Evolutionary conservation across 2,797 vertebrate species (phyloP), one percentile per base, ranked within the genome.

Genomic region (Hippopotamyrus pictus): DNA sequence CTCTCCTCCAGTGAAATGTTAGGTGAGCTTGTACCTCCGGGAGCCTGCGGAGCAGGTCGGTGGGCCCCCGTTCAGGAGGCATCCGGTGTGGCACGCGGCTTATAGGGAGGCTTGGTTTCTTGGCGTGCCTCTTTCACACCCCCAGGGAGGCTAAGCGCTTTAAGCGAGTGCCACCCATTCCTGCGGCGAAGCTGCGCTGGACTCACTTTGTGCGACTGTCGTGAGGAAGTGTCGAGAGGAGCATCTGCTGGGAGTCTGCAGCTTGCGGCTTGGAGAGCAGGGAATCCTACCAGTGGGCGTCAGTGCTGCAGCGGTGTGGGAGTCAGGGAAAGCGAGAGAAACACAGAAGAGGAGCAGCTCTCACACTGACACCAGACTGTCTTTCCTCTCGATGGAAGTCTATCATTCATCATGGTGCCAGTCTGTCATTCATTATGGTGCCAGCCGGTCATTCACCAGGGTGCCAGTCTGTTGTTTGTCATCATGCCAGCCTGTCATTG

Each of bases 141-240:
- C 73, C 73, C 73, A 44, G 37, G 73, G 73, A 79, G 73, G 33
- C 73, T 79, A 79, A 79, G 73, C 73, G 73, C 73, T 44, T 79
- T 79, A 79, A 44, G 14, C 37, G 73, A 17, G 33, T n/a, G 33
- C 73, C 73, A 79, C 37, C 37, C 73, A 7, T 79, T 44, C 33
- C 73, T 79, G 73, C 25, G 37, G 73, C 17, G 73, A 79, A 41
- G 37, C 33, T 44, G 73, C 8, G 73, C 37, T 44, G 73, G 73
- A 79, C 14, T 44, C 73, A 9, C 14, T 79, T 41, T 7, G 33
- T 25, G 73, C 14, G 37, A n/a, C 73, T 79, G 73, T 44, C 6
- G 73, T 1, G 73, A 8, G 73, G 73, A 79, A 41, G 33, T n/a
- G 14, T 79, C 5, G 73, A 19, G 17, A 79, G 5, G 37, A 79